A percentile compares a stretch with the other conserved stretches of the same genome.
Evolutionary conservation across 1,140 invertebrate species (phyloP).

Genomic region (Triops cancriformis): DNA sequence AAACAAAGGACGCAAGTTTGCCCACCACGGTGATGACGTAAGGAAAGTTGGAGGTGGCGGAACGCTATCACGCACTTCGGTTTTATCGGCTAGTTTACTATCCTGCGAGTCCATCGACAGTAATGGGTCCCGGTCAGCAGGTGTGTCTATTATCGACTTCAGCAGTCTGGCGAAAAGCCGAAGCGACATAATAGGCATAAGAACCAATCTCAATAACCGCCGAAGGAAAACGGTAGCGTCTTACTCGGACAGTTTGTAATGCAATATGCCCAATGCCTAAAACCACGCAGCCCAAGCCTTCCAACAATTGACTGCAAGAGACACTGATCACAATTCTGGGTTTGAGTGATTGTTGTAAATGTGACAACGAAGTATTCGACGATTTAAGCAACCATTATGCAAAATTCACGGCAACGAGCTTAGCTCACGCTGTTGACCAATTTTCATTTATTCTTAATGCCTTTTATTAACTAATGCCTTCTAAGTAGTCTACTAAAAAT

Average conservation of each 20-base stretch:
- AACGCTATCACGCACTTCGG: not conserved
- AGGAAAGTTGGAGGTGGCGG: not conserved
- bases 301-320: no score
- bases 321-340: no score
- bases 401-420: no score
- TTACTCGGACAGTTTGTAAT: not conserved
- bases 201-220: constrained; percentile 17
- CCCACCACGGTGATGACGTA: not conserved
- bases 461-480: no score
- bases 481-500: not conserved
- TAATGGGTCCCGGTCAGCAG: constrained; percentile 3
- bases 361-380: no score
- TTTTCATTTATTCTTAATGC: no score
- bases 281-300: no score
- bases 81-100: not conserved
- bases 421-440: no score
- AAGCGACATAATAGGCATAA: constrained; percentile 17
- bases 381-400: no score
- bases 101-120: constrained; percentile 15
- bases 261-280: no score
- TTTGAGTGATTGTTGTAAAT: no score
- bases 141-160: constrained; percentile 25
- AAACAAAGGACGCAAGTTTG: not conserved
- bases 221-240: not conserved
- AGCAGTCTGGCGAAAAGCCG: constrained; percentile 24